phyloP scores from a whole-genome alignment of 2,113 vertebrate species.

The Nesoenas mayeri region DNA sequence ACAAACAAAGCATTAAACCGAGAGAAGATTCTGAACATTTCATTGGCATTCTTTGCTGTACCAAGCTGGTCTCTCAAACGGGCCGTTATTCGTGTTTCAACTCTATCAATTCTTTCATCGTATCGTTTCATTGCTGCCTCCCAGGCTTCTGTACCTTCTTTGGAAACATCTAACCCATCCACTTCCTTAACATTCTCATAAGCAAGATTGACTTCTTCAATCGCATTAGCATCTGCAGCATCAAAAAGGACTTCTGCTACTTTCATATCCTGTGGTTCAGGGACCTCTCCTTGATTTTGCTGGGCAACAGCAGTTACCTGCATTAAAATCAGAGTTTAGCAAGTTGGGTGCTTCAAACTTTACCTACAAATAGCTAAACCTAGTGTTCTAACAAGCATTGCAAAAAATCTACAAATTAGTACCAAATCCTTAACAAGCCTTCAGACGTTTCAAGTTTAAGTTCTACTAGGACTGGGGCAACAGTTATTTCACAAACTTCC shows the following conservation, averaged over 20 bases:
- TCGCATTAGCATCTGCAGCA: slow-evolving; percentile 95
- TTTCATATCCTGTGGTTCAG: slow-evolving; percentile 95
- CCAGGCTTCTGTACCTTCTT: slow-evolving; percentile 98
- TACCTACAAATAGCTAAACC: neutral
- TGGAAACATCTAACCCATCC: slow-evolving; percentile 95
- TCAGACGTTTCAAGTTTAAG: neutral
- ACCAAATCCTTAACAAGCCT: neutral
- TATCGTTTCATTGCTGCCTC: slow-evolving; percentile 98
- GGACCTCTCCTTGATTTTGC: slow-evolving; percentile 90
- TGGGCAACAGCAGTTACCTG: slow-evolving; percentile 94
- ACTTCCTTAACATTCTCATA: slow-evolving; percentile 99
- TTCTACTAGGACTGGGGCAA: neutral
- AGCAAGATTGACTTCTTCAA: slow-evolving; percentile 97
- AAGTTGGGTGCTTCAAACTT: neutral
- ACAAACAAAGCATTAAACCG: slow-evolving; percentile 98
- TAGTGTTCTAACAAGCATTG: neutral
- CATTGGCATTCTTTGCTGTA: slow-evolving; percentile 97
- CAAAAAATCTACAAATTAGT: neutral
- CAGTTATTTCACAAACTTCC: neutral
- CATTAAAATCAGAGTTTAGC: neutral
- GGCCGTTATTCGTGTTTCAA: slow-evolving; percentile 97
- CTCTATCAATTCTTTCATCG: slow-evolving; percentile 94
- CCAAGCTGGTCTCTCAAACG: slow-evolving; percentile 96
- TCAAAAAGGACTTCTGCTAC: slow-evolving; percentile 96
- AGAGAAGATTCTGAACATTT: slow-evolving; percentile 99